Base-by-base conservation (phyloP, 2,797 vertebrate species). In the Pseudotriccus pelzelni region DNA sequence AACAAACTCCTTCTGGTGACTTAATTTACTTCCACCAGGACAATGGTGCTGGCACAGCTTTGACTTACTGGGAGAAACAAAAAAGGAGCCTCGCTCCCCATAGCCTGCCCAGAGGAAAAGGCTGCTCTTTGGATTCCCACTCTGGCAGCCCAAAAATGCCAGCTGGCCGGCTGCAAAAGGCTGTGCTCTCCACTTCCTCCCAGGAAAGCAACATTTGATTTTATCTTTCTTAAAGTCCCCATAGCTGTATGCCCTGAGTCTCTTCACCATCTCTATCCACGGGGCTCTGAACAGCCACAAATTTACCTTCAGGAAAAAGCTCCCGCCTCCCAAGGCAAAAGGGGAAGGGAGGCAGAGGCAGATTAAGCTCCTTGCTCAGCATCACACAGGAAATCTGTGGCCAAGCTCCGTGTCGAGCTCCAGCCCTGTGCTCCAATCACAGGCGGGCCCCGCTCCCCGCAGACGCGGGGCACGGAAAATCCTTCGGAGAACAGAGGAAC, bases 1-100 rank as follows among this genome's bases (percentile, higher is more conserved):
- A 94, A 92, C 89, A 91, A 95, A 88, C 85, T 70, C 67, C 44
- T 96, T 94, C 79, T 83, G 74, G 91, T 87, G 77, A 90, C 91
- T 81, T 93, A 89, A 94, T 94, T 96, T 90, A 86, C 89, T 94
- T 97, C 91, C 91, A 96, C 20, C 41, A 88, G 87, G 91, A 96
- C 95, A 96, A 96, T 93, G 74, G 60, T 25, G 86, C 78, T 96
- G 96, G 93, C 94, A 96, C 46, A 46, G 87, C 36, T 82, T 30
- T 41, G 87, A 52, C 74, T 90, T 30, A 63, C 74, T 70, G 85
- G n/a, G 80, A 82, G 72, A 77, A 92, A 84, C 34, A 70, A 84
- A 74, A 90, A 83, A 73, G 30, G 69, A 93, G 84, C 39, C 47
- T 82, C 3, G 4, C 77, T 91, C 36, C 67, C 63, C 83, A 79